Base-by-base conservation (phyloP, 2,888 invertebrate species). In the Ophioninae sp. region DNA sequence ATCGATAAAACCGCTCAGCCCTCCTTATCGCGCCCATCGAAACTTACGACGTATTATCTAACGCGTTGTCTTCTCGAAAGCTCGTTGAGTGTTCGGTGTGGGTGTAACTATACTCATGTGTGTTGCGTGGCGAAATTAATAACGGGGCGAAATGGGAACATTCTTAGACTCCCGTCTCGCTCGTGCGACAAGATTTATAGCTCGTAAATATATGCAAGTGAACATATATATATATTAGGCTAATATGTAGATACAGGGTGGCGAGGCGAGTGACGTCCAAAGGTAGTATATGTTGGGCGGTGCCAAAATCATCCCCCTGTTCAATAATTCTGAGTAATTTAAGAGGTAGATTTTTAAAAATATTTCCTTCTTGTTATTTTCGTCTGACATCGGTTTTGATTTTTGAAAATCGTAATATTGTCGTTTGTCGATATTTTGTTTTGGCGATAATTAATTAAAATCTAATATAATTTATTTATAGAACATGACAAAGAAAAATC, bases 81-180 rank as follows among this genome's bases (percentile, higher is more conserved):
- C 23, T n/a, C 69, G 62, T 39, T 30, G 41, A 39, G 76, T 41
- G 23, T 65, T 30, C 56, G n/a, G 57, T 57, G 20, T 37, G 21
- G 17, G 30, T 23, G 50, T 30, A 30, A 7, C 5, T 17, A 17
- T 69, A 17, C 39, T 57, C 20, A 39, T 59, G 23, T 68, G 21
- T 50, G 39, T 73, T 62, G 67, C 30, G 64, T 76, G 44, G 37
- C 37, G 44, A 65, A 76, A 72, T 65, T 61, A 70, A 67, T 56
- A 88, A 87, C 85, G 81, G 75, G 75, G 84, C 61, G 88, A 87
- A 85, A 86, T 86, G 39, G 84, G 83, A 87, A 85, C 88, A 89
- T 89, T 89, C 87, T 88, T 89, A 89, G 88, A 89, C 87, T 85
- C 83, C 85, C 87, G 87, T 73, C 77, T 79, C 69, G 78, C 82